Base-by-base conservation (phyloP, 2,797 vertebrate species). In the Fistularia commersonii region DNA sequence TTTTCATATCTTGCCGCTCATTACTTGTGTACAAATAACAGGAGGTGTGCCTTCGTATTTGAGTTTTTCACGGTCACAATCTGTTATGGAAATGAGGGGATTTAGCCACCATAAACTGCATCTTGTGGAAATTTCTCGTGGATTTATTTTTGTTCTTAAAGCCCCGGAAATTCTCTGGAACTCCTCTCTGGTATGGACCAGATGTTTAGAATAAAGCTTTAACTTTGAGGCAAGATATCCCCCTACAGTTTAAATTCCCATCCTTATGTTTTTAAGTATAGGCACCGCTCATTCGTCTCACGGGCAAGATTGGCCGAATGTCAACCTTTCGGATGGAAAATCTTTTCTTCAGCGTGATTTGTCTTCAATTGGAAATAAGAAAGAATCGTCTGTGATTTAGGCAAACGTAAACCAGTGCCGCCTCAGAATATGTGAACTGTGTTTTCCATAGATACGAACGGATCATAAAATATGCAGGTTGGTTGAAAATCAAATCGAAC, bases 61-160 rank as follows among this genome's bases (percentile, higher is more conserved):
- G 23, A 23, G 23, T 38, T 70, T 72, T 63, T 59, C 58, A 58
- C 62, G 50, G 10, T 60, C 54, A 76, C 75, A 79, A 82, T 79
- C 69, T 82, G 70, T 72, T 81, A 76, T 82, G 77, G 73, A 79
- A 81, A 82, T 85, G 50, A 79, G 58, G 61, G 74, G 75, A 85
- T 84, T 79, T 71, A 77, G 69, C 77, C 64, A 62, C 64, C 72
- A 80, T 79, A 72, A 69, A 72, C 63, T 80, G 76, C 71, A 63
- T 80, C 41, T 73, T 72, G 57, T 68, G 23, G 23, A 50, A 79
- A 77, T 72, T 61, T 66, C 41, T 48, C 33, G 48, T 48, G 65
- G 73, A 70, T 69, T 80, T 74, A 57, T 69, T 81, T 70, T 70
- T 72, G 57, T 69, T 70, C 66, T 78, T 51, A 77, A 84, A 72